Conservation (phyloP, 2,113 vertebrate genomes). For the Jacana jacana region DNA sequence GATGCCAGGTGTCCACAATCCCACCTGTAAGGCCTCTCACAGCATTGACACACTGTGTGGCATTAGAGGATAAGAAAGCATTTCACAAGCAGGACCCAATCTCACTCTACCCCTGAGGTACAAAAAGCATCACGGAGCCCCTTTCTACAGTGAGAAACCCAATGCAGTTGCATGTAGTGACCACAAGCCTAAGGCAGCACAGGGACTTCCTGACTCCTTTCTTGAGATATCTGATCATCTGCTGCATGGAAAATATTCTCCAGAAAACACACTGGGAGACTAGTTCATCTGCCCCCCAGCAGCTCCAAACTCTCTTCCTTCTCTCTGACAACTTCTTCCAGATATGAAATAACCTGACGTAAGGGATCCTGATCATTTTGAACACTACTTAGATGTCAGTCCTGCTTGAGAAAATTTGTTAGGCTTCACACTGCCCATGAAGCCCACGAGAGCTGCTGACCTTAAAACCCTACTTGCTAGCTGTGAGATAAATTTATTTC, state of each 20-base stretch:
- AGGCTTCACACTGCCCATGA: not conserved
- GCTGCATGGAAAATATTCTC: not conserved
- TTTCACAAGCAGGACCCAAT: not conserved
- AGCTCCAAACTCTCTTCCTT: not conserved
- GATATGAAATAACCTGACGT: not conserved
- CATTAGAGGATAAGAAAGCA: not conserved
- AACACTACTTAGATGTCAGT: not conserved
- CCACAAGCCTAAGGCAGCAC: not conserved
- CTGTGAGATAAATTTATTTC: not conserved
- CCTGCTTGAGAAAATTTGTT: not conserved
- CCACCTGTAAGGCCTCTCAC: not conserved
- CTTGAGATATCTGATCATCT: not conserved
- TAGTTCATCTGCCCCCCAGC: not conserved
- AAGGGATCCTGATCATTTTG: not conserved
- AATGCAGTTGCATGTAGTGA: not conserved
- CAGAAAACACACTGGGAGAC: not conserved
- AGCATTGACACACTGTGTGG: accelerated
- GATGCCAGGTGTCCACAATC: not conserved
- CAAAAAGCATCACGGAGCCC: not conserved
- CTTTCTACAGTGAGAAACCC: not conserved
- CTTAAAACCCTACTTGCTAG: not conserved
- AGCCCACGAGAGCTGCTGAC: not conserved
- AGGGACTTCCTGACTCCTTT: not conserved
- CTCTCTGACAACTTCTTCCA: not conserved
- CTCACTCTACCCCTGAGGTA: not conserved